These are phyloP conservation scores for Phenganax stokvisi DNA, from an alignment of 92 coral and sea anemone genomes.

Conservation along the genomic window DNA sequence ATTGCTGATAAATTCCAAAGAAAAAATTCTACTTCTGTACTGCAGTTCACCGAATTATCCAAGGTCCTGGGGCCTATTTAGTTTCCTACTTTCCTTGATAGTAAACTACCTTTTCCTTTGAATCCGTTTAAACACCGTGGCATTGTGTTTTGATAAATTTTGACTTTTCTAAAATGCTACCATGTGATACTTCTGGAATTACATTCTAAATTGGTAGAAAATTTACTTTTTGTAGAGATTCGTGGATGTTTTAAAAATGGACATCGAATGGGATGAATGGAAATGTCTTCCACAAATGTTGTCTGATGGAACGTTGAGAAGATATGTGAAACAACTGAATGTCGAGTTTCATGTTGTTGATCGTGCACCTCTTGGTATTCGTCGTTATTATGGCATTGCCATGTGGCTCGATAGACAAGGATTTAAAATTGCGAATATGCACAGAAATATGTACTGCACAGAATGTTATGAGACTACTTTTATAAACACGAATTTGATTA, in stretches of 20 bases:
- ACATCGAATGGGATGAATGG: constrained; percentile 91
- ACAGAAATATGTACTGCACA: constrained; percentile 65
- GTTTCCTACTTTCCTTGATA: no score
- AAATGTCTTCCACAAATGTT: constrained; percentile 77
- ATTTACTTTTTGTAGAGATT: constrained; percentile 36
- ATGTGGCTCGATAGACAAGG: constrained; percentile 84
- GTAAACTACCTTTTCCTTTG: no score
- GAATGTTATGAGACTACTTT: constrained; percentile 77
- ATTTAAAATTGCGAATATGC: constrained; percentile 57
- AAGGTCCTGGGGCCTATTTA: no score
- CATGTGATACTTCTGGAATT: no score
- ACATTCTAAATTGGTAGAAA: neutral
- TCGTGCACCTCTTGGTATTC: constrained; percentile 37
- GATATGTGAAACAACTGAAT: constrained; percentile 62
- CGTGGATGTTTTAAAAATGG: constrained; percentile 78
- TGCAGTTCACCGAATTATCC: no score
- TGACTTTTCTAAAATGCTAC: no score
- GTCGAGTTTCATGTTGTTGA: constrained; percentile 64
- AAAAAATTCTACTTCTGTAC: no score
- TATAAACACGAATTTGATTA: constrained; percentile 61
- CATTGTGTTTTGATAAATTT: no score
- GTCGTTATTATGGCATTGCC: constrained; percentile 60
- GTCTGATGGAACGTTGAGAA: constrained; percentile 63
- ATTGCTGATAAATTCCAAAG: no score
- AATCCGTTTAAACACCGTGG: no score